Conservation (phyloP, 2,113 vertebrate genomes). For the Meleagris gallopavo region DNA sequence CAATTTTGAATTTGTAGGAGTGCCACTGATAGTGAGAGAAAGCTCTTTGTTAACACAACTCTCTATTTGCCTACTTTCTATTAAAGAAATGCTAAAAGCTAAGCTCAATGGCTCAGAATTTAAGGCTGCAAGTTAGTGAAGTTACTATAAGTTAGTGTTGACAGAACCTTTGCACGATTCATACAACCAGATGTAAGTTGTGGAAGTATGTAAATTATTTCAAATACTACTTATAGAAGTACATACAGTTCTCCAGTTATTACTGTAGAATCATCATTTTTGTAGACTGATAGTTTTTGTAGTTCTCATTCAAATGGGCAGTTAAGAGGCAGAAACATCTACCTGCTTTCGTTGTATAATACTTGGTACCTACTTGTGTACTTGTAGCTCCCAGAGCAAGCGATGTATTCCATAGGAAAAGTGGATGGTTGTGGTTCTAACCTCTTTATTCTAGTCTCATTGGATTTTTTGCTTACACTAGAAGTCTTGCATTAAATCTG, state of each 20-base stretch:
- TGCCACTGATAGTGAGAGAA: neutral
- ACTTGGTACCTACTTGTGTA: fast-evolving
- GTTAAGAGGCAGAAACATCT: neutral
- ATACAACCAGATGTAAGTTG: neutral
- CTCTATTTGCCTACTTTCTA: neutral
- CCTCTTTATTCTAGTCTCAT: neutral
- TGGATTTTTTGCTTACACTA: neutral
- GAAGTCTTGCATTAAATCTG: neutral
- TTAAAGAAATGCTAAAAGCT: neutral
- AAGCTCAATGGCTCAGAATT: neutral
- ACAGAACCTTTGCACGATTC: neutral
- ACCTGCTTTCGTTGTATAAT: neutral
- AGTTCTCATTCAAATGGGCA: neutral
- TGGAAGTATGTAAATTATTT: neutral
- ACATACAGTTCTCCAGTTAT: neutral
- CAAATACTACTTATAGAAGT: fast-evolving
- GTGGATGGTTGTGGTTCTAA: neutral
- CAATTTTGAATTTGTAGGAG: neutral
- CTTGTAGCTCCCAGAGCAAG: neutral
- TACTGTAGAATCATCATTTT: neutral
- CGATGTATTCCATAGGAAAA: neutral
- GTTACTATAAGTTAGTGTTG: neutral
- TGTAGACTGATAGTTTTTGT: neutral
- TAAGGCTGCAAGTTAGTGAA: neutral
- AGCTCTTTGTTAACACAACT: too few species aligned